Evolutionary conservation across 2,797 vertebrate genomes (phyloP), one percentile per base, ranked within the genome.

Genomic region (Pantherophis alleghaniensis): DNA sequence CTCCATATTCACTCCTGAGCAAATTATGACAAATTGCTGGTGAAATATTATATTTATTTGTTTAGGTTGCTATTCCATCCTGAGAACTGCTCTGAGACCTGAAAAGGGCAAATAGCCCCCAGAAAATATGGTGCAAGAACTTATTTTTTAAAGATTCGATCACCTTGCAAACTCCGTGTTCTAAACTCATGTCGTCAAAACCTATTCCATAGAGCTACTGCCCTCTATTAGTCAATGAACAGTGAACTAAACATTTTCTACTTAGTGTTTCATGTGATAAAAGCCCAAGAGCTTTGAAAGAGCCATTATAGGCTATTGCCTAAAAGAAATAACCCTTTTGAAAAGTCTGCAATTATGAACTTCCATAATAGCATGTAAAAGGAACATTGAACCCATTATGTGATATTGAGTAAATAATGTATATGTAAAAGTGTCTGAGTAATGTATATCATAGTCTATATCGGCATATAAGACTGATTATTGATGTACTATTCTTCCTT

Each of bases 361-460:
- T 96, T 97, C 96, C 96, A 88, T 96, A 97, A 97, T 96, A 97
- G 95, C 86, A 90, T 96, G 96, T 97, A 96, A 97, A 97, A 96
- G 95, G 96, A 97, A 96, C 97, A 96, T 93, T 96, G 96, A 95
- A 97, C 96, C 96, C 97, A 98, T 97, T 97, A 97, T 96, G 96
- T 96, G 96, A 97, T 98, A 97, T 97, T 97, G 97, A 97, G 96
- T 98, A 98, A 98, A 98, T 97, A 97, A 97, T 97, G 96, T 96
- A 96, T 98, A 97, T 97, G 96, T 96, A 96, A 97, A 97, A 97
- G 97, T 98, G 97, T 97, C 95, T 97, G 97, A 96, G 96, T 97
- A 97, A 97, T 97, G 97, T 98, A 96, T 96, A 95, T 95, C 96
- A 96, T 97, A 96, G 96, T 95, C 89, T 91, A 96, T 97, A 96